Evolutionary conservation across 2,113 vertebrate genomes (phyloP).

Genomic region (Trematocara stigmaticum): DNA sequence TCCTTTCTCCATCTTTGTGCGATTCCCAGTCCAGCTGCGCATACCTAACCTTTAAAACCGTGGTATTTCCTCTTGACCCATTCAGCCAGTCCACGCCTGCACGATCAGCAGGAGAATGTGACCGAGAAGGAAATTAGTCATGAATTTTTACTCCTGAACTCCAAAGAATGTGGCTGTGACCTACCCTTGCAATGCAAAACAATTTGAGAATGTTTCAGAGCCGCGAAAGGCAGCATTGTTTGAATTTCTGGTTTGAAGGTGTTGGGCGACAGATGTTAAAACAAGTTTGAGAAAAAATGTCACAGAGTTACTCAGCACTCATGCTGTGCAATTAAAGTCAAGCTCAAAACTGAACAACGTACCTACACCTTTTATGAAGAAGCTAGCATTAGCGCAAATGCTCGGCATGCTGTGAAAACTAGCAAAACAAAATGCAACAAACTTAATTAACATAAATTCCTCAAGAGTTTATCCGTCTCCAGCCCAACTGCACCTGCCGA

Average conservation of each 20-base stretch:
- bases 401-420: neutral
- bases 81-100: neutral
- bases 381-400: neutral
- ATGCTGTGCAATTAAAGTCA: neutral
- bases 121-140: slow-evolving; percentile 7
- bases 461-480: neutral
- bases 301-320: neutral
- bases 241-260: neutral
- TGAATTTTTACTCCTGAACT: neutral
- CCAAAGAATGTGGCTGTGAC: neutral
- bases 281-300: neutral
- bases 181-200: neutral
- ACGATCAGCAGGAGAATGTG: neutral
- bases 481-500: neutral
- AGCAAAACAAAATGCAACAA: neutral
- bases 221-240: neutral
- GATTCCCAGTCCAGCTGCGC: neutral
- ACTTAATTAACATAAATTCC: neutral
- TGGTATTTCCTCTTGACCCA: slow-evolving; percentile 30
- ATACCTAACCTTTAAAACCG: slow-evolving; percentile 11
- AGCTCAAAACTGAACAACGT: neutral
- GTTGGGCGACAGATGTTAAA: neutral
- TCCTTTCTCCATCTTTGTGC: neutral
- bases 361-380: neutral
- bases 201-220: neutral